Percentiles rank a stretch among this genome's conserved stretches.
phyloP scores from a whole-genome alignment of 2,797 vertebrate genomes.

The Phylloscopus collybita region DNA sequence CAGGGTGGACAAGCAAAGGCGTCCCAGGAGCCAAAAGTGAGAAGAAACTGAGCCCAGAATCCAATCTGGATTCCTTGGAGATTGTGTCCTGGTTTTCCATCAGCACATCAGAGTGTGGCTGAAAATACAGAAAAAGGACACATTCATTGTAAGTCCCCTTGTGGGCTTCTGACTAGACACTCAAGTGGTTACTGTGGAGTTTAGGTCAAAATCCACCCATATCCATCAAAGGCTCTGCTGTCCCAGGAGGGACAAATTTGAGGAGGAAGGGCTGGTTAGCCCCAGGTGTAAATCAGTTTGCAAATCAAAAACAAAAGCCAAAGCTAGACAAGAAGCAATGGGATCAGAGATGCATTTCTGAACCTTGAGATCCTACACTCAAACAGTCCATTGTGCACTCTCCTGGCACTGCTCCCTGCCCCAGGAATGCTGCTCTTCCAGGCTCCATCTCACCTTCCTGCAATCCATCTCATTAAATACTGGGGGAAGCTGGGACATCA shows the following conservation, averaged over 20 bases:
- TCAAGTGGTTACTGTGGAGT: neutral
- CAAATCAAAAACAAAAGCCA: neutral
- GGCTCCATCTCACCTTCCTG: neutral
- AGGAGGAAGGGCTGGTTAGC: neutral
- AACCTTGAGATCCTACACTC: neutral
- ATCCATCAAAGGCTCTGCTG: neutral
- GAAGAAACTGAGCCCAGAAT: neutral
- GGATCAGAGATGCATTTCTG: neutral
- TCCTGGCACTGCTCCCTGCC: neutral
- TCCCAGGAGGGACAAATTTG: fast-evolving
- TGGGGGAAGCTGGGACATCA: neutral
- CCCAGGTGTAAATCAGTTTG: neutral
- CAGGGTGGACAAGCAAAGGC: neutral
- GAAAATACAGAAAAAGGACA: neutral
- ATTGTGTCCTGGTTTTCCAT: neutral
- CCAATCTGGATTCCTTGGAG: neutral
- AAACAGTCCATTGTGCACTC: neutral
- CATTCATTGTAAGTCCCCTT: neutral
- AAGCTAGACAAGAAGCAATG: fast-evolving
- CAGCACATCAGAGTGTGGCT: neutral
- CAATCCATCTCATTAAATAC: neutral
- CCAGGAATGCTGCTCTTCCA: neutral
- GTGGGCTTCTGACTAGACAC: neutral
- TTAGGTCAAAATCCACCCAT: neutral
- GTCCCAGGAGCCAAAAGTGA: neutral